phyloP scores from a whole-genome alignment of 2,797 vertebrate genomes.

The Bryconaethiops microstoma region DNA sequence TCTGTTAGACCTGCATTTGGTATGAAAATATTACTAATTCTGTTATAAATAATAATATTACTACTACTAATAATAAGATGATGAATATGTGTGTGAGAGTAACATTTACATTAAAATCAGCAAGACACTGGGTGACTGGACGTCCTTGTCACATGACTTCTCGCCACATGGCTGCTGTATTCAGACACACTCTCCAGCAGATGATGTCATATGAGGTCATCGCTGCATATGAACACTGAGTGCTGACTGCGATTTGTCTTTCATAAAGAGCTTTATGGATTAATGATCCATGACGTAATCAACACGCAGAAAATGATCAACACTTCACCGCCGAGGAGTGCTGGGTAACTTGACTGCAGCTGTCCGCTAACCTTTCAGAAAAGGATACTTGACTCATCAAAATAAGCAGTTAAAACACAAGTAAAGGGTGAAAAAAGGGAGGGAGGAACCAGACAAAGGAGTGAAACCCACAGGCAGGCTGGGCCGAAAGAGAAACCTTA shows the following conservation, averaged over 20 bases:
- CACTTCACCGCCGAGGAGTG: not conserved
- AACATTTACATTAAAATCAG: not conserved
- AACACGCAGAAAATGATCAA: not conserved
- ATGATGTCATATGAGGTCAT: constrained; percentile 63
- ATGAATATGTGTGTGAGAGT: not conserved
- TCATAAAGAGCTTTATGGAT: constrained; percentile 44
- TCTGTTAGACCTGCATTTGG: not conserved
- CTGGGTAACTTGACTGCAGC: not conserved
- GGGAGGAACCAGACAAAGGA: constrained; percentile 52
- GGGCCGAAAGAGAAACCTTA: constrained; percentile 64
- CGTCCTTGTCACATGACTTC: constrained; percentile 48
- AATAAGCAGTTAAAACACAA: constrained; percentile 24
- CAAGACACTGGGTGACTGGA: constrained; percentile 39
- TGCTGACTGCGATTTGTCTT: constrained; percentile 25
- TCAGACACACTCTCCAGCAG: constrained; percentile 48
- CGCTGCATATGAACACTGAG: constrained; percentile 37
- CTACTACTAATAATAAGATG: constrained; percentile 6
- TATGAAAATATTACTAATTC: not conserved
- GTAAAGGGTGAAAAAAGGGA: constrained; percentile 35
- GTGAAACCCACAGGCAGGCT: constrained; percentile 57
- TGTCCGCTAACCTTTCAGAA: constrained; percentile 31
- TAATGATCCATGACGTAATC: constrained; percentile 34
- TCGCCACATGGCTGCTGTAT: constrained; percentile 28
- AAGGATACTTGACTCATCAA: constrained; percentile 24
- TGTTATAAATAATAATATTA: not conserved